Evolutionary conservation across 2,797 vertebrate species (phyloP).

Genomic region (Adelosebastes latens): DNA sequence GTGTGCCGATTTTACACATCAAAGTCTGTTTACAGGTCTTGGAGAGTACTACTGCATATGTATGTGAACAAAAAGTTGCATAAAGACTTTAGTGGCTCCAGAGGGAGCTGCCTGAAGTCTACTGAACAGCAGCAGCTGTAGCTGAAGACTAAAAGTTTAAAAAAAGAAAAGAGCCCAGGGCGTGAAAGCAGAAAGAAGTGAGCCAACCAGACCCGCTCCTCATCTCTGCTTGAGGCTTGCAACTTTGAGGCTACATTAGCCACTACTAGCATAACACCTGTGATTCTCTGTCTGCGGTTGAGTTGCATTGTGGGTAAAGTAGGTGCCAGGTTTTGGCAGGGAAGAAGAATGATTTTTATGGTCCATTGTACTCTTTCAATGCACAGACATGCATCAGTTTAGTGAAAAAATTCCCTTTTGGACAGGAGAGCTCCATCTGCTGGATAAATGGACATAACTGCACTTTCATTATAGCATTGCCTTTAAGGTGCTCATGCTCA

Average conservation of each 20-base stretch:
- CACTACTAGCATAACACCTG: not conserved
- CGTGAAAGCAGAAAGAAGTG: not conserved
- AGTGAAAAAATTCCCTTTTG: not conserved
- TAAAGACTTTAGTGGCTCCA: too few species aligned
- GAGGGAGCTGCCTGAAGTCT: too few species aligned
- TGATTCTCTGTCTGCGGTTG: not conserved
- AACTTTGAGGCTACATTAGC: not conserved
- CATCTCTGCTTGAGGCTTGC: not conserved
- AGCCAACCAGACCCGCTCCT: not conserved
- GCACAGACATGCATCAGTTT: not conserved
- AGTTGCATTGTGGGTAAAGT: conserved; percentile 2
- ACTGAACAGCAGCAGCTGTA: too few species aligned
- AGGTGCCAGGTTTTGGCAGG: not conserved
- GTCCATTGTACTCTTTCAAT: not conserved
- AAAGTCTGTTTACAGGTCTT: too few species aligned
- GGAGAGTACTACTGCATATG: too few species aligned
- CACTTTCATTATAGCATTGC: not conserved
- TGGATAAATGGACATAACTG: not conserved
- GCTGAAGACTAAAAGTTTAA: too few species aligned
- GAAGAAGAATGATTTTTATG: not conserved
- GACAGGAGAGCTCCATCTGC: conserved; percentile 24
- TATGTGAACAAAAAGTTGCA: too few species aligned
- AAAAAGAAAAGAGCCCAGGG: too few species aligned
- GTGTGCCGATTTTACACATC: too few species aligned
- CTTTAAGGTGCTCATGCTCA: not conserved